Evolutionary conservation across 2,797 vertebrate species (phyloP).

Genomic region (Esox masquinongy): DNA sequence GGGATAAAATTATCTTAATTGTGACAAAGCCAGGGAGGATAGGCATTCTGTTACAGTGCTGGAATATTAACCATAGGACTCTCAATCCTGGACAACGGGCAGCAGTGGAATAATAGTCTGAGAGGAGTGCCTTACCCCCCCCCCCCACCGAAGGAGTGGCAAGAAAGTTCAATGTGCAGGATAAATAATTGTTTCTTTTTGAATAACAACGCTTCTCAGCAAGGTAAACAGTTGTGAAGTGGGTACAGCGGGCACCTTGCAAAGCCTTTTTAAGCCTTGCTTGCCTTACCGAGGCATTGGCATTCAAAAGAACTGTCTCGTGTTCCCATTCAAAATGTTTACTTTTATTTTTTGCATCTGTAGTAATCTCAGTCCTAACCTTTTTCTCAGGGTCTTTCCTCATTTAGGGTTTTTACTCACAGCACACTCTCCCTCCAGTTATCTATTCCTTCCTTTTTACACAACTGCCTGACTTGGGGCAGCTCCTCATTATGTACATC

Average conservation of each 20-base stretch:
- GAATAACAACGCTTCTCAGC: slow-evolving; percentile 24
- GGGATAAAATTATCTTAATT: not conserved
- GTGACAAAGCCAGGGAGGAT: not conserved
- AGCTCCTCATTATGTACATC: slow-evolving; percentile 82
- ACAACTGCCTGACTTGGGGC: slow-evolving; percentile 75
- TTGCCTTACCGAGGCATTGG: slow-evolving; percentile 15
- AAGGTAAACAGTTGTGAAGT: slow-evolving; percentile 19
- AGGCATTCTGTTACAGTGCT: not conserved
- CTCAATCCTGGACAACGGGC: slow-evolving; percentile 18
- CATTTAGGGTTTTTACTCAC: slow-evolving; percentile 67
- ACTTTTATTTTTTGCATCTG: slow-evolving; percentile 34
- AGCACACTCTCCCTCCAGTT: slow-evolving; percentile 31
- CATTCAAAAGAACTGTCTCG: slow-evolving; percentile 26
- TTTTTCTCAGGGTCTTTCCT: slow-evolving; percentile 66
- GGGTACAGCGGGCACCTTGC: slow-evolving; percentile 10
- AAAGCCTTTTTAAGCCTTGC: slow-evolving; percentile 4
- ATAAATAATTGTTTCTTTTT: slow-evolving; percentile 35
- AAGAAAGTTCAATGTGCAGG: slow-evolving; percentile 30
- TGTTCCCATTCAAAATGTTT: slow-evolving; percentile 41
- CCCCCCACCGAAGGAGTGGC: slow-evolving; percentile 30
- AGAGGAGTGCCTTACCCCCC: slow-evolving; percentile 38
- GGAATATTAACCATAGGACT: slow-evolving; percentile 7
- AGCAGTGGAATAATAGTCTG: slow-evolving; percentile 6
- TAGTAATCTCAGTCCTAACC: slow-evolving; percentile 39
- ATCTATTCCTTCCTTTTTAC: slow-evolving; percentile 41